Evolutionary conservation across 2,797 vertebrate genomes (phyloP).

Genomic region (Myotis pilosus): DNA sequence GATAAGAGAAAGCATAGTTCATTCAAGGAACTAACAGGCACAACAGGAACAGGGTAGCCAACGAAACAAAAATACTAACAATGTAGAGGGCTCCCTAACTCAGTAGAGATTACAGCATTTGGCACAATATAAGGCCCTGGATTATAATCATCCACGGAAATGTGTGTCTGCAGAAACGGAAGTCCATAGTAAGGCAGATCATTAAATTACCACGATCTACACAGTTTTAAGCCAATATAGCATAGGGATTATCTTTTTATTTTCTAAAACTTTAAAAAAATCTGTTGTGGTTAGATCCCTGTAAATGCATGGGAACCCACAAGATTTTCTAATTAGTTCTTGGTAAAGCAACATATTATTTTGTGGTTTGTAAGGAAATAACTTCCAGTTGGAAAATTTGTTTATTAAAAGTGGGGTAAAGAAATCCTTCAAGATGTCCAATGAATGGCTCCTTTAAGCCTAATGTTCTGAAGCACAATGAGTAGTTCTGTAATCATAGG

Average conservation of each 20-base stretch:
- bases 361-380: constrained; percentile 78
- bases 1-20: not conserved
- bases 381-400: constrained; percentile 76
- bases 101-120: not conserved
- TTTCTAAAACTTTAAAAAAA: constrained; percentile 15
- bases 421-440: constrained; percentile 74
- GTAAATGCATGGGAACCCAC: constrained; percentile 71
- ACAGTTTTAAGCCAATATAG: constrained; percentile 58
- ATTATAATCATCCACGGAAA: constrained; percentile 8
- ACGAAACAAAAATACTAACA: not conserved
- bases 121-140: not conserved
- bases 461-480: constrained; percentile 49
- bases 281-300: constrained; percentile 65
- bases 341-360: constrained; percentile 33
- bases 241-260: constrained; percentile 58
- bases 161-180: constrained; percentile 49
- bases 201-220: not conserved
- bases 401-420: constrained; percentile 72
- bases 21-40: not conserved
- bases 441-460: constrained; percentile 69
- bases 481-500: constrained; percentile 61
- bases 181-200: not conserved
- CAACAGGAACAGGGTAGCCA: not conserved
- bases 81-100: not conserved
- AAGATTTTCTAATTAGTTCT: constrained; percentile 76